Conservation (phyloP, 2,888 invertebrate species). For the Agonum fuliginosum region DNA sequence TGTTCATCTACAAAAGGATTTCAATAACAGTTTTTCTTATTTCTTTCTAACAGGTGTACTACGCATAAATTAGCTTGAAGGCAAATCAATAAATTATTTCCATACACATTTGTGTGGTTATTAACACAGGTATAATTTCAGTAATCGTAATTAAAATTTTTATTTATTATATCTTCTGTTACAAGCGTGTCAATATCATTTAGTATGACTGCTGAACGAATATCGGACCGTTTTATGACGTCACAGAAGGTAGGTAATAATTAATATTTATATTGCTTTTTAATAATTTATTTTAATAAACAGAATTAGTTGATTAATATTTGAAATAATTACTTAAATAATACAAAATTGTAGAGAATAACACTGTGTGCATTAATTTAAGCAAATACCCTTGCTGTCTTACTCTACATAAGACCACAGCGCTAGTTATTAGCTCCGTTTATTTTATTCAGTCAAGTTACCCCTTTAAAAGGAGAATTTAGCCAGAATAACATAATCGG, state of each 20-base stretch:
- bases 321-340: no score
- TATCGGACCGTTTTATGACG: neutral
- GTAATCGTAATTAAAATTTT: conserved; percentile 55
- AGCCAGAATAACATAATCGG: no score
- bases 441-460: no score
- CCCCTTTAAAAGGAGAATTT: no score
- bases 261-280: neutral
- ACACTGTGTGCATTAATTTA: no score
- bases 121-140: conserved; percentile 47
- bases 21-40: conserved; percentile 14
- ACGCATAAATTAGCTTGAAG: conserved; percentile 41
- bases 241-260: neutral
- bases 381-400: no score
- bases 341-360: no score
- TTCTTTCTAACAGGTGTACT: conserved; percentile 33
- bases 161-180: conserved; percentile 54
- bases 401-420: no score
- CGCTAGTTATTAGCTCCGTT: no score
- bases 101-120: conserved; percentile 49
- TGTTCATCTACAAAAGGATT: conserved; percentile 20
- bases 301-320: no score
- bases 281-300: no score
- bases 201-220: neutral
- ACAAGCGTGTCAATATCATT: conserved; percentile 21
- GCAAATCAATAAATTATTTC: conserved; percentile 47